Evolutionary conservation across 2,113 vertebrate genomes (phyloP).

Genomic region (Grammomys surdaster): DNA sequence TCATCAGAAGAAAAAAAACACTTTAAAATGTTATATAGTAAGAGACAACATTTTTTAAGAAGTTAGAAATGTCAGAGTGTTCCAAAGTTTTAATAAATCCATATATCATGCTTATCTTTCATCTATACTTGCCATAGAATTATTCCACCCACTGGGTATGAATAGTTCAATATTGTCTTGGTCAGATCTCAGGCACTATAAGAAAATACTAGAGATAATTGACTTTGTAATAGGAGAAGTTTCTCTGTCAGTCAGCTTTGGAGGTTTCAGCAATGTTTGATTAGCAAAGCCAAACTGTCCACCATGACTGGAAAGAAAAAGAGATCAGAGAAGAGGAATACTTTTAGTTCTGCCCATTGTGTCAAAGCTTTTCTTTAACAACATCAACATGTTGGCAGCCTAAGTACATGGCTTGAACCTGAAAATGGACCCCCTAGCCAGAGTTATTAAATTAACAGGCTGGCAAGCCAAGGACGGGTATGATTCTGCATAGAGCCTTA

Average conservation of each 20-base stretch:
- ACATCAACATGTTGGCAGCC: no score
- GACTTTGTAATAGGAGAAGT: background rate
- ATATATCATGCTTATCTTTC: background rate
- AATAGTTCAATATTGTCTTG: no score
- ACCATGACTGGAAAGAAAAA: background rate
- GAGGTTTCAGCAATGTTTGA: background rate
- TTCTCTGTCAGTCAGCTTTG: background rate
- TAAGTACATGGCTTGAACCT: no score
- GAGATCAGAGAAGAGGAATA: background rate
- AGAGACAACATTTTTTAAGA: background rate
- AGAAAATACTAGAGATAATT: background rate
- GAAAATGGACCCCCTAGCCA: no score
- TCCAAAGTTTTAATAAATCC: background rate
- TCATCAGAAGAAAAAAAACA: background rate
- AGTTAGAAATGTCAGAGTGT: background rate
- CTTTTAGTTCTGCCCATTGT: no score
- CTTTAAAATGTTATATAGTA: background rate
- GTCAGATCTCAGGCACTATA: background rate
- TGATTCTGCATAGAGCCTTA: no score
- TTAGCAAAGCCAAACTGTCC: background rate
- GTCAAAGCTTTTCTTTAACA: no score
- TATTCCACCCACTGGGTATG: fast-evolving
- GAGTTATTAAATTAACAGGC: no score
- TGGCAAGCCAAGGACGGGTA: no score
- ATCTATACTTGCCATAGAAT: background rate